These are phyloP conservation scores for Leptonema lineaticorne DNA, from an alignment of 1,140 invertebrate species.

Conservation along the genomic window DNA sequence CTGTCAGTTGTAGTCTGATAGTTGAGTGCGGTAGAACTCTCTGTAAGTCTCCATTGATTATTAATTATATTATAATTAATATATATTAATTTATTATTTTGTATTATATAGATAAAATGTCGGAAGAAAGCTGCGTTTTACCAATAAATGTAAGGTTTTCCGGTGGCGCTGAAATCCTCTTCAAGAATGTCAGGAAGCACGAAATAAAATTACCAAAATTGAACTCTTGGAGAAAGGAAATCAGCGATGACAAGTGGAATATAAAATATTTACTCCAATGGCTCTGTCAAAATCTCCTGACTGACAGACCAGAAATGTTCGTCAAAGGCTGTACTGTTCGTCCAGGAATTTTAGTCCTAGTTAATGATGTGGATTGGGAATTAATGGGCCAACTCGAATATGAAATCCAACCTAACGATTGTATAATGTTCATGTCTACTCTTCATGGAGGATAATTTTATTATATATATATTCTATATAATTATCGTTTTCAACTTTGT, in stretches of 20 bases:
- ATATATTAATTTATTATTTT: no score
- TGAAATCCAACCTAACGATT: slow-evolving; percentile 55
- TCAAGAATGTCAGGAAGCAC: slow-evolving; percentile 78
- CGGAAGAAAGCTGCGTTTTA: background rate
- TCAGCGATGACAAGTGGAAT: slow-evolving; percentile 7
- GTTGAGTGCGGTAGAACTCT: no score
- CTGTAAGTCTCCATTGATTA: no score
- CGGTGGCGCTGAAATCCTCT: slow-evolving; percentile 85
- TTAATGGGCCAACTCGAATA: slow-evolving; percentile 64
- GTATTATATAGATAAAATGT: background rate
- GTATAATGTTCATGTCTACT: slow-evolving; percentile 61
- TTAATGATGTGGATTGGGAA: slow-evolving; percentile 95
- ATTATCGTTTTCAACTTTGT: no score
- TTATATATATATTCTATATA: no score
- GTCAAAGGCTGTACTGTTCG: slow-evolving; percentile 76
- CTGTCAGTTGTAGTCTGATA: no score
- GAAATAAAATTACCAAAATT: slow-evolving; percentile 62
- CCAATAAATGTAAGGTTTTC: slow-evolving; percentile 55
- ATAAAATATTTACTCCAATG: slow-evolving; percentile 65
- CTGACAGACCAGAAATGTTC: slow-evolving; percentile 87
- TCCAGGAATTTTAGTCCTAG: slow-evolving; percentile 87
- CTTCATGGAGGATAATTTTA: slow-evolving; percentile 59
- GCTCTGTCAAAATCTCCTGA: slow-evolving; percentile 83
- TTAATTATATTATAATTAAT: no score
- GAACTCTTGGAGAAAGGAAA: slow-evolving; percentile 43